phyloP scores from a whole-genome alignment of 2,888 invertebrate species.

The Melinaea marsaeus region DNA sequence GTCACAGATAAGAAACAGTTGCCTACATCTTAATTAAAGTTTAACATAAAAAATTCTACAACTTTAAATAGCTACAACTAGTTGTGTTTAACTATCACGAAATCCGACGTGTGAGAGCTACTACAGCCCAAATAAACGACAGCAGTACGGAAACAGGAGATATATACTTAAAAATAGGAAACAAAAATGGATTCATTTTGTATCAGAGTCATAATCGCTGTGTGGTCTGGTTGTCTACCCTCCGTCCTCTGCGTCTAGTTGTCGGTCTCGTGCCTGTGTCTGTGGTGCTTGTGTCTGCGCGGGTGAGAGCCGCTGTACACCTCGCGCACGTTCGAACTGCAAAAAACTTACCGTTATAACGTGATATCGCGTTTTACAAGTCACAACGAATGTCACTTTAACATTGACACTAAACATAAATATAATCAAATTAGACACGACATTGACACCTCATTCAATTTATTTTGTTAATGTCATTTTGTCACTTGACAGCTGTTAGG shows the following conservation, averaged over 20 bases:
- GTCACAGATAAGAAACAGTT: background rate
- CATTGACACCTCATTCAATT: too few relatives aligned
- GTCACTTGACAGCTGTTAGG: too few relatives aligned
- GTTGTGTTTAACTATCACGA: conserved; percentile 10
- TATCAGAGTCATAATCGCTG: conserved; percentile 1
- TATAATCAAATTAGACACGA: background rate
- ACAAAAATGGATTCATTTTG: background rate
- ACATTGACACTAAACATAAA: conserved; percentile 5
- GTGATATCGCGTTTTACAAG: background rate
- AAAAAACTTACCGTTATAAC: conserved; percentile 23
- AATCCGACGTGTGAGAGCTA: too few relatives aligned
- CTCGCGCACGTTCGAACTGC: conserved; percentile 63
- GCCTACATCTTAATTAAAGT: background rate
- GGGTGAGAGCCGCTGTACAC: conserved; percentile 68
- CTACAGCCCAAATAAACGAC: background rate
- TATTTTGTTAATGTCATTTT: too few relatives aligned
- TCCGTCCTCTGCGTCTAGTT: conserved; percentile 34
- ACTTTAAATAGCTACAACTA: conserved; percentile 9
- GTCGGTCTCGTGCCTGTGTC: conserved; percentile 37
- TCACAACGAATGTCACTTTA: conserved; percentile 1
- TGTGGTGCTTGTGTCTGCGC: conserved; percentile 53
- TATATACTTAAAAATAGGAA: background rate
- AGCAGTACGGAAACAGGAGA: background rate
- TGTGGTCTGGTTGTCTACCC: conserved; percentile 38
- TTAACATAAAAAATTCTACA: background rate